Evolutionary conservation across 2,888 invertebrate species (phyloP), one percentile per base, ranked within the genome.

Genomic region (Thera obeliscata): DNA sequence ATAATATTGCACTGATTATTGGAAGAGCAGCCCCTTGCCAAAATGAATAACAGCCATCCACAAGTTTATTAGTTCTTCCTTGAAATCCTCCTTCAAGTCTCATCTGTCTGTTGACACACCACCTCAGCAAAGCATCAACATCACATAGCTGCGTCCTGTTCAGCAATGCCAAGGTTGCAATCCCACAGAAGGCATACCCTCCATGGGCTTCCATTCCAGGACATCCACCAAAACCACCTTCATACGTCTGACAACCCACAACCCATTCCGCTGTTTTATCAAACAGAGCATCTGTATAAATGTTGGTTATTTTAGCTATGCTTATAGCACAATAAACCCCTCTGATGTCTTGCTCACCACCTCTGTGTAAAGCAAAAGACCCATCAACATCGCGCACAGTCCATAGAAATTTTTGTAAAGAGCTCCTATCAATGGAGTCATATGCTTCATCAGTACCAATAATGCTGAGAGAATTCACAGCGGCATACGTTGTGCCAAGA

Each of bases 11-110:
- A 86, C 98, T 97, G 55, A 99, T 94, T 56, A 99, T 95, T 33
- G 98, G 98, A 85, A 99, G 97, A 56, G 96, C 95, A 60, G 97
- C 99, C 41, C 98, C 99, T 91, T 98, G 98, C 99, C 99, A 99
- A 93, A 99, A 99, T 0, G 99, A 99, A 87, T 99, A 99, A 88
- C 99, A 99, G 2, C 98, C 98, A 94, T 99, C 99, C 0, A 99
- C 99, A 73, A 99, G 94, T 91, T 99, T 99, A 90, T 99, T 99
- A 2, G 99, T 99, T 81, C 99, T 95, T 0, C 99, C 99, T 94
- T 98, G 97, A 86, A 99, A 99, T 6, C 99, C 99, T 43, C 99
- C 99, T 90, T 99, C 99, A 73, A 96, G 95, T 70, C 95, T 94
- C 98, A 99, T 99, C 91, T 99, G 99, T 61, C 97, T 95, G 80